Evolutionary conservation across 2,797 vertebrate genomes (phyloP), one percentile per base, ranked within the genome.

Genomic region (Lepus townsendii): DNA sequence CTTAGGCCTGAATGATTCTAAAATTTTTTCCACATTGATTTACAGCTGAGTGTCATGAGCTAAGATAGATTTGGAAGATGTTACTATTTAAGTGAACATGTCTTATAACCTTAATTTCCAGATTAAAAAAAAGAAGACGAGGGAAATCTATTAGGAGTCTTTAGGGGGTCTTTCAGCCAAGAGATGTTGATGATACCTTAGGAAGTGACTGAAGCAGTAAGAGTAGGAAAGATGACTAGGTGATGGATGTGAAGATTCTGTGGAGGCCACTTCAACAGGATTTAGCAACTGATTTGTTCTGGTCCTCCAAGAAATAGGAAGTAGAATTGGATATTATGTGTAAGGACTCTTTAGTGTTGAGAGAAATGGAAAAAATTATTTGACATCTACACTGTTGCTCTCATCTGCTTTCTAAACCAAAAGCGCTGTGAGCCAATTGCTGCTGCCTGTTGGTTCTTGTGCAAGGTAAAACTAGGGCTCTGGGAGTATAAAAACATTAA

Each of bases 91-190:
- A 19, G 20, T 3, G 1, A 68, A 26, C n/a, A 4, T 42, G 5
- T 72, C 22, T 94, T 78, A 20, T 62, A 62, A 35, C 50, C 68
- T 94, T 83, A 13, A 73, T 79, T 94, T 95, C 2, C 30, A 77
- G 83, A 38, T 60, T 32, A 27, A 88, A 54, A 88, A 54, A 22
- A 47, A 47, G 42, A 47, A 47, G 42, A 47, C 24, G 35, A 35
- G 24, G 57, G 35, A 83, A 54, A 83, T 17, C 52, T 47, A 27
- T 26, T 30, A 17, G 52, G 11, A 52, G 24, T 7, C 24, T 9
- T 52, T 13, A 57, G 35, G 32, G 35, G 27, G 26, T 83, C 5
- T 63, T n/a, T 54, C 9, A 11, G 12, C 17, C 8, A 47, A 83
- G 57, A 83, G 63, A 5, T 1, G 2, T 1, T 2, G 17, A 14